Evolutionary conservation across 2,797 vertebrate genomes (phyloP).

Genomic region (Glossophaga mutica): DNA sequence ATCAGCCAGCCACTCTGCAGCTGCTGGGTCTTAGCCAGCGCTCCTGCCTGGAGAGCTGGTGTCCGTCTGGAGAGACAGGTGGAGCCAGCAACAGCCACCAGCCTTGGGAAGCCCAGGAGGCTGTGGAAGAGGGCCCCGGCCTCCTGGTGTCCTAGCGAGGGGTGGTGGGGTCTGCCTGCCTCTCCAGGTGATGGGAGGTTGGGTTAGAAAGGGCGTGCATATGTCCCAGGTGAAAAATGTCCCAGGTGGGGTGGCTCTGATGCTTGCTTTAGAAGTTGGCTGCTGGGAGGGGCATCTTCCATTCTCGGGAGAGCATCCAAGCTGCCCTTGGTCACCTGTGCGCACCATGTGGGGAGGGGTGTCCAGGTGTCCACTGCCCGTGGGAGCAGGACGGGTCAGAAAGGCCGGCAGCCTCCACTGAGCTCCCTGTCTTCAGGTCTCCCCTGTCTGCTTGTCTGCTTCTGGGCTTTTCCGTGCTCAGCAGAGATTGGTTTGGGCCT

Average conservation of each 20-base stretch:
- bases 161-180: neutral
- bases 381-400: neutral
- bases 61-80: neutral
- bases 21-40: neutral
- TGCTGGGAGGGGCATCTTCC: neutral
- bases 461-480: neutral
- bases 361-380: neutral
- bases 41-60: neutral
- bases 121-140: neutral
- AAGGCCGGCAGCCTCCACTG: neutral
- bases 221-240: neutral
- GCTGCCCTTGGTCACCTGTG: neutral
- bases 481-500: neutral
- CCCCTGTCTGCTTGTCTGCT: neutral
- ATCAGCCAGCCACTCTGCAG: neutral
- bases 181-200: neutral
- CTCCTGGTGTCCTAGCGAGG: neutral
- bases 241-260: neutral
- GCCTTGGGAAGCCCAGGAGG: accelerated
- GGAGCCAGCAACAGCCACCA: neutral
- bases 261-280: neutral
- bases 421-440: neutral
- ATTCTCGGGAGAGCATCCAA: too few species aligned
- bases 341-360: neutral
- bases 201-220: neutral